Evolutionary conservation across 2,888 invertebrate genomes (phyloP).

Genomic region (Hylaea fasciaria): DNA sequence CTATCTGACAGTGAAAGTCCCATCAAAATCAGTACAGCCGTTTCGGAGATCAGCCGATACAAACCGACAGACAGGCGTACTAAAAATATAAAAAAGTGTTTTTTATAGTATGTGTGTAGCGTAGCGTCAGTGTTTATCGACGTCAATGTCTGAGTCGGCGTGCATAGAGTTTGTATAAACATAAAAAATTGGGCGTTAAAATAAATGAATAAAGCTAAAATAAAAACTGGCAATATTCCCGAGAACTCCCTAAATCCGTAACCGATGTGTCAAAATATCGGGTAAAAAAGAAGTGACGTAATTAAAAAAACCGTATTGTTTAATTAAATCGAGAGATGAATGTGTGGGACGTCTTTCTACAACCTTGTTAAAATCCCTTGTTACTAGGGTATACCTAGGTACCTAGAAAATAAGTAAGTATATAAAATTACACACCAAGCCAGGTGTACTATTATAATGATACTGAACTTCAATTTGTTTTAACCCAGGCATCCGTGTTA

Average conservation of each 20-base stretch:
- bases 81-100: too few species aligned
- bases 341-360: too few species aligned
- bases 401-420: slow-evolving; percentile 39
- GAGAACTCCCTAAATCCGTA: slow-evolving; percentile 15
- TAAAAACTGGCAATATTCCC: slow-evolving; percentile 26
- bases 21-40: too few species aligned
- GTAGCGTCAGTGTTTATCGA: too few species aligned
- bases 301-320: slow-evolving; percentile 50
- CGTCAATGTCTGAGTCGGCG: too few species aligned
- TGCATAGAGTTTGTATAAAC: too few species aligned
- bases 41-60: too few species aligned
- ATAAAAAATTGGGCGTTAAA: background rate
- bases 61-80: too few species aligned
- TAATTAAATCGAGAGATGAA: too few species aligned
- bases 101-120: too few species aligned
- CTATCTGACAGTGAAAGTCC: too few species aligned
- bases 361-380: background rate
- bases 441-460: slow-evolving; percentile 37
- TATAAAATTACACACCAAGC: slow-evolving; percentile 22
- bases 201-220: slow-evolving; percentile 14
- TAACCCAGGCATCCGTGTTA: slow-evolving; percentile 14
- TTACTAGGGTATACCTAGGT: slow-evolving; percentile 8
- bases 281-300: slow-evolving; percentile 25
- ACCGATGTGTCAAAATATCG: slow-evolving; percentile 25
- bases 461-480: slow-evolving; percentile 26